Conservation (phyloP, 2,113 vertebrate species). For the Arvicanthis niloticus region DNA sequence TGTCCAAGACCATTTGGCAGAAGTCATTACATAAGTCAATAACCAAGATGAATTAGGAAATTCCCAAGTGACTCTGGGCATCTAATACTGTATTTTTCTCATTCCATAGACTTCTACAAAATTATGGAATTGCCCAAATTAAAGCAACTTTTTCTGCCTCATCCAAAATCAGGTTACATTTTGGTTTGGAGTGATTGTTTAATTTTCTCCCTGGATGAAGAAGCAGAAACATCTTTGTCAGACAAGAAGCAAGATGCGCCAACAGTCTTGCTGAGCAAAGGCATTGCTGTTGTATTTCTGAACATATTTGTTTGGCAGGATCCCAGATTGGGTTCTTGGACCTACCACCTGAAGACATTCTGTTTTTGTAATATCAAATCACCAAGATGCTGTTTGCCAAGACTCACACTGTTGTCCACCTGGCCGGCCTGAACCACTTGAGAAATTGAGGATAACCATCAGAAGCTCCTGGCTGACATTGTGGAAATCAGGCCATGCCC, state of each 20-base stretch:
- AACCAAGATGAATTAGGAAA: constrained; percentile 69
- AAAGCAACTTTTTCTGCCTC: constrained; percentile 56
- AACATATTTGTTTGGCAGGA: constrained; percentile 68
- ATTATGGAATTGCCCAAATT: constrained; percentile 54
- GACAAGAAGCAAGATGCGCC: constrained; percentile 53
- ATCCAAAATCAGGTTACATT: constrained; percentile 52
- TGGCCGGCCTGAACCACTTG: constrained; percentile 54
- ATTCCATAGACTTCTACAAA: constrained; percentile 63
- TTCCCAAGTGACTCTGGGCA: constrained; percentile 57
- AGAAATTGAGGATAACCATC: constrained; percentile 29
- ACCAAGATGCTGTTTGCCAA: constrained; percentile 58
- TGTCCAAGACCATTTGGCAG: constrained; percentile 54
- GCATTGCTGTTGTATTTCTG: constrained; percentile 64
- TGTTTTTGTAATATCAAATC: constrained; percentile 67
- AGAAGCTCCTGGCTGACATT: constrained; percentile 46
- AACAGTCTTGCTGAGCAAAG: constrained; percentile 54
- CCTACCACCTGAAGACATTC: constrained; percentile 66
- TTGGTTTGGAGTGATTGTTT: constrained; percentile 56
- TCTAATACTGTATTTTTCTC: constrained; percentile 50
- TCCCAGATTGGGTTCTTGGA: constrained; percentile 56
- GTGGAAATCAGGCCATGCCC: constrained; percentile 28
- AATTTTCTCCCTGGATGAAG: constrained; percentile 65
- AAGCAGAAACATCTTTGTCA: constrained; percentile 56
- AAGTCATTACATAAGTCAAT: constrained; percentile 74
- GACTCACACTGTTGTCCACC: constrained; percentile 65